Evolutionary conservation across 2,113 vertebrate species (phyloP).

Genomic region (Eolophus roseicapilla): DNA sequence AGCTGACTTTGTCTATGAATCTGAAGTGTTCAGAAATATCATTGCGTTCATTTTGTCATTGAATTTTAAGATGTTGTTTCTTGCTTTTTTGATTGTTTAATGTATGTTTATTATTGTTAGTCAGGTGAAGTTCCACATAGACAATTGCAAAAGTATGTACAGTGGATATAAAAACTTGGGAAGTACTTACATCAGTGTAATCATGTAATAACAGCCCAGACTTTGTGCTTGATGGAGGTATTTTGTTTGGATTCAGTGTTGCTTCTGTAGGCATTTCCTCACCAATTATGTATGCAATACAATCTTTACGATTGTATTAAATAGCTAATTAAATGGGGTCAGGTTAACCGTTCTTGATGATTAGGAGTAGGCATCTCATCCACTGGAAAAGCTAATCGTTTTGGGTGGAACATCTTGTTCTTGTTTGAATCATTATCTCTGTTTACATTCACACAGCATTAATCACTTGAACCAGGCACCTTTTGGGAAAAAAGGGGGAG

Average conservation of each 20-base stretch:
- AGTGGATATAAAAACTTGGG: not conserved
- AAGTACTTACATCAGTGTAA: not conserved
- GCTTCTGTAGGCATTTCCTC: not conserved
- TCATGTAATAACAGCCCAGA: constrained; percentile 7
- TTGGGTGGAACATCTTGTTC: constrained; percentile 51
- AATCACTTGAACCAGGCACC: constrained; percentile 12
- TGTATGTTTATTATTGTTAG: not conserved
- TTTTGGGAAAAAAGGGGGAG: not conserved
- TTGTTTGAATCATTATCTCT: constrained; percentile 57
- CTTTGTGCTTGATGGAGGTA: constrained; percentile 33
- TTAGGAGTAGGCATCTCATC: not conserved
- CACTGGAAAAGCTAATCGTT: not conserved
- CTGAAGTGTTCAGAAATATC: not conserved
- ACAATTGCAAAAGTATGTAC: not conserved
- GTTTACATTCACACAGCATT: constrained; percentile 43
- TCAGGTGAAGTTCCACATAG: not conserved
- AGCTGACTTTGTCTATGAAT: not conserved
- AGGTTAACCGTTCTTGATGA: constrained; percentile 40
- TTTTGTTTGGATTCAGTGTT: not conserved
- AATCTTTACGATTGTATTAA: constrained; percentile 11
- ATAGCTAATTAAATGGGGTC: constrained; percentile 38
- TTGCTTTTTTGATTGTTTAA: not conserved
- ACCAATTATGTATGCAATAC: not conserved
- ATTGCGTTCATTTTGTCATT: not conserved
- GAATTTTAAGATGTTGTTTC: not conserved